Conservation (phyloP, 1,140 invertebrate genomes). For the Leguminivora glycinivorella region DNA sequence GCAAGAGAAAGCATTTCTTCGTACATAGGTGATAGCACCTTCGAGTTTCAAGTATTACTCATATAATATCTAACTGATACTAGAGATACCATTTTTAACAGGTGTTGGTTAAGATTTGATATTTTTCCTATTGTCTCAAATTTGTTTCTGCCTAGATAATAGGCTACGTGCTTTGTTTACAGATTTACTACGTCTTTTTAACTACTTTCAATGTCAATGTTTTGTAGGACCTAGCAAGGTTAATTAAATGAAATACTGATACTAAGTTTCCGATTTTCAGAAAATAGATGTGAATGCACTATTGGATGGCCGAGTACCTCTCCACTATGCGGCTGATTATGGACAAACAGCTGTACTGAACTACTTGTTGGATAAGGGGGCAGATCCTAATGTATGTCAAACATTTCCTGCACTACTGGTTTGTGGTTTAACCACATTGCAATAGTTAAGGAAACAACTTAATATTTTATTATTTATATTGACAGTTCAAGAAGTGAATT, state of each 20-base stretch:
- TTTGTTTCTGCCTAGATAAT: background rate
- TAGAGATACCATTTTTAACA: background rate
- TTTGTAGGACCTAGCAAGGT: background rate
- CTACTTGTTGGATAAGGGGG: conserved; percentile 93
- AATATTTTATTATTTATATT: background rate
- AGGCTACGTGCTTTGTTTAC: background rate
- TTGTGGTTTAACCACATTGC: background rate
- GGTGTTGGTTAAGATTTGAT: conserved; percentile 3
- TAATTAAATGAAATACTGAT: background rate
- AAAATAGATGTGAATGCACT: conserved; percentile 91
- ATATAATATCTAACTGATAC: background rate
- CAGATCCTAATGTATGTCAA: conserved; percentile 93
- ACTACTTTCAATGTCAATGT: background rate
- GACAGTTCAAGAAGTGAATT: too few relatives aligned
- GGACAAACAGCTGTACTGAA: conserved; percentile 94
- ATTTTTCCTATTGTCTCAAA: background rate
- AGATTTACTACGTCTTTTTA: background rate
- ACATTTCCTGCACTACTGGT: conserved; percentile 18
- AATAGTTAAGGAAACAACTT: background rate
- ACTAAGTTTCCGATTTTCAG: conserved; percentile 71
- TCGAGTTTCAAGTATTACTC: background rate
- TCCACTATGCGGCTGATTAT: conserved; percentile 97
- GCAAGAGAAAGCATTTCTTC: conserved; percentile 41
- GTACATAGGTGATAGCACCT: background rate
- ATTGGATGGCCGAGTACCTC: conserved; percentile 91